Base-by-base conservation (phyloP, 2,113 vertebrate species). In the Alethe castanea region DNA sequence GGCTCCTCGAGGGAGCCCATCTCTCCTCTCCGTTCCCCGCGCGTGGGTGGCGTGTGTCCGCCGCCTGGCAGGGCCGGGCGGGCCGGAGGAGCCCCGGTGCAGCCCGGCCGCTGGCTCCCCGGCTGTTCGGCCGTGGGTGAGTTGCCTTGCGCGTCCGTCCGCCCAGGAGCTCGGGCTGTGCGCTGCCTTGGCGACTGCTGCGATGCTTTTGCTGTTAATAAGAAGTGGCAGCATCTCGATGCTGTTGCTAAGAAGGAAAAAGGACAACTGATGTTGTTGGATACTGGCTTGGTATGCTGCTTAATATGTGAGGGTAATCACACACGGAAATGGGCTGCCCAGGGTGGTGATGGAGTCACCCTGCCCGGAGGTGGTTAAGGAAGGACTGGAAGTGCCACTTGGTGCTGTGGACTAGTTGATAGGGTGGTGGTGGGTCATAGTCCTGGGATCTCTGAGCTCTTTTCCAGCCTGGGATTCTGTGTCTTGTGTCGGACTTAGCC, bases 211-310 rank as follows among this genome's bases (percentile, higher is more conserved):
- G 35, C 28, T 8, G 8, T 7, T 31, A 8, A 0, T 18, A 0
- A 4, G 33, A 33, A 65, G 15, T 0, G 22, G 29, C 7, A 24
- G 19, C 18, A 1, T 23, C 7, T 13, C 2, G 16, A 1, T 66
- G 82, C 24, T 28, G 65, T 62, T 82, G 50, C 38, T 67, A 22
- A 17, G 70, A 25, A 5, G 16, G 36, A 3, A 50, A 19, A 66
- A 3, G 0, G 3, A 4, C 24, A 5, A 0, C 2, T 16, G 0
- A 8, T 2, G 52, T 8, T 20, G 22, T 4, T 66, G 31, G 31
- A 0, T 57, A 2, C 8, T 1, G 24, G 50, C 16, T 48, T 8
- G 38, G 25, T 12, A 2, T 1, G 0, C 17, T 53, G 2, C 14
- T 48, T 10, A 4, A 3, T 26, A 2, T 35, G n/a, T 23, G 26